phyloP scores from a whole-genome alignment of 1,140 invertebrate genomes.

The Ceratoteleas bidentatus region DNA sequence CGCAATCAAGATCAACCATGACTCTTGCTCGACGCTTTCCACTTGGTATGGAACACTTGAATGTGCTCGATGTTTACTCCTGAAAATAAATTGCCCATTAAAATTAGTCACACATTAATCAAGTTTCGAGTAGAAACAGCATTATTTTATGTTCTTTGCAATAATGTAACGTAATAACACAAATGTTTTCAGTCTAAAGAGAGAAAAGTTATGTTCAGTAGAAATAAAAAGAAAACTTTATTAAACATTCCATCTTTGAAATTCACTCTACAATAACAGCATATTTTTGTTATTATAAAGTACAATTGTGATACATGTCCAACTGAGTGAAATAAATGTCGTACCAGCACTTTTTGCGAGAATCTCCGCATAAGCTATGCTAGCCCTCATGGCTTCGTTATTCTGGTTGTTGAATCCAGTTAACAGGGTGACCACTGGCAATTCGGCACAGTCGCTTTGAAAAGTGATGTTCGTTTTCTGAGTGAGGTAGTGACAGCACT shows the following conservation, averaged over 20 bases:
- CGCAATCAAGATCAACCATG: conserved; percentile 83
- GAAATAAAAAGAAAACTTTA: no score
- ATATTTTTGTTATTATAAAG: conserved; percentile 9
- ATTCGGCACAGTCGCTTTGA: conserved; percentile 75
- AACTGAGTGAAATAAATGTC: conserved; percentile 34
- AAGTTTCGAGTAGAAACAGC: no score
- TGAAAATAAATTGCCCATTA: conserved; percentile 70
- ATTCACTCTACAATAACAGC: no score
- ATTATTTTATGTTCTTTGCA: no score
- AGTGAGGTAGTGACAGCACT: conserved; percentile 86
- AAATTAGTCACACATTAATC: no score
- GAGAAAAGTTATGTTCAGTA: no score
- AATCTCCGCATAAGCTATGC: conserved; percentile 79
- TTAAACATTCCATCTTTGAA: no score
- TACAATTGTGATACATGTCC: conserved; percentile 7
- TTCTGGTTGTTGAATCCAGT: conserved; percentile 80
- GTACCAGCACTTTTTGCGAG: conserved; percentile 83
- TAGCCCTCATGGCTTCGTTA: conserved; percentile 51
- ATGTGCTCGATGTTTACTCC: conserved; percentile 86
- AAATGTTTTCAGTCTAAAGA: no score
- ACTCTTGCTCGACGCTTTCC: conserved; percentile 85
- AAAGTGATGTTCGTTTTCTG: conserved; percentile 83
- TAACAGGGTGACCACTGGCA: conserved; percentile 83
- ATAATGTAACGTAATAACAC: no score
- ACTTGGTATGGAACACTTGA: conserved; percentile 85